These are phyloP conservation scores for Ennomos erosarius DNA, from an alignment of 2,888 invertebrate species.

Conservation along the genomic window DNA sequence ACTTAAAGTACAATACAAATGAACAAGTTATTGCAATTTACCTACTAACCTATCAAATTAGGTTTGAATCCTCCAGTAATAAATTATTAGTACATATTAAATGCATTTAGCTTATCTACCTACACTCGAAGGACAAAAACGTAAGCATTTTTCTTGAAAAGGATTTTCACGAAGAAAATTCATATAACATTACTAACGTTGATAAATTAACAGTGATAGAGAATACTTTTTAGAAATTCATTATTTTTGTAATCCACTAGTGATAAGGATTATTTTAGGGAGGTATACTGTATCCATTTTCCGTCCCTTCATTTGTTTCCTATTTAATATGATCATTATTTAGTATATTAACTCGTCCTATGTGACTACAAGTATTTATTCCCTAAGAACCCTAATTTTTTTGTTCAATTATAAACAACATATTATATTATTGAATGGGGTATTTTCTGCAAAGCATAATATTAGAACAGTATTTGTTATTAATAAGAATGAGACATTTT, in stretches of 20 bases:
- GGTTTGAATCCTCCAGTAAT: constrained; percentile 8
- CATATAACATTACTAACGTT: not conserved
- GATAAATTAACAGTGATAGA: not conserved
- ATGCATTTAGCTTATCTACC: constrained; percentile 24
- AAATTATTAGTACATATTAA: constrained; percentile 8
- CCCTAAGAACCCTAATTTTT: constrained; percentile 16
- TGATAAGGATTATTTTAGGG: constrained; percentile 2
- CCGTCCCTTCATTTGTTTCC: constrained; percentile 24
- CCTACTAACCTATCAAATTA: not conserved
- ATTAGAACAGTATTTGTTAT: constrained; percentile 12
- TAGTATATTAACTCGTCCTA: not conserved
- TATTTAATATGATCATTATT: constrained; percentile 5
- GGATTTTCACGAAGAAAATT: constrained; percentile 2
- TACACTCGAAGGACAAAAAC: not conserved
- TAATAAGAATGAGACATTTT: no score
- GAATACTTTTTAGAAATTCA: constrained; percentile 1
- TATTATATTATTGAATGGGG: constrained; percentile 3
- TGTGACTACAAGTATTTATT: constrained; percentile 18
- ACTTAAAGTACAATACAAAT: constrained; percentile 28
- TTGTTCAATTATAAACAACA: constrained; percentile 23
- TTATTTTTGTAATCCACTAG: constrained; percentile 20
- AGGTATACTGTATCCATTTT: constrained; percentile 15
- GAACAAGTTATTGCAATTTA: constrained; percentile 13
- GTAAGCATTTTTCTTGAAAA: not conserved
- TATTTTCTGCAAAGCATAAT: constrained; percentile 16